These are phyloP conservation scores for Odontophorus gujanensis DNA, from an alignment of 2,113 vertebrate species.

Conservation along the genomic window DNA sequence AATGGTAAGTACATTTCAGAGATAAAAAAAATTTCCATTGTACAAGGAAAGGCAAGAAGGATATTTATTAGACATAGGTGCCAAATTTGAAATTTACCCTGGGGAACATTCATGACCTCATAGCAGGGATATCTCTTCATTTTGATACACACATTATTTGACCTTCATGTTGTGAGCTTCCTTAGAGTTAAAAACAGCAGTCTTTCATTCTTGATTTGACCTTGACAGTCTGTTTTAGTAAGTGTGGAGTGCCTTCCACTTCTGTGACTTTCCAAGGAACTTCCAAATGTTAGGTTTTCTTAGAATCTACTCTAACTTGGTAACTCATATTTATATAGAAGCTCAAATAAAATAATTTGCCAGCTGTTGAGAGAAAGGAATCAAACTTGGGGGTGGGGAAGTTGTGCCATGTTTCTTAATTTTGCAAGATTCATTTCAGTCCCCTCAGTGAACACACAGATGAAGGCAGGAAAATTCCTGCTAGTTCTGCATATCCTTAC, in stretches of 20 bases:
- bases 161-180: conserved; percentile 49
- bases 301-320: neutral
- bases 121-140: neutral
- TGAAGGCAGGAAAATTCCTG: neutral
- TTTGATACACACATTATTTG: neutral
- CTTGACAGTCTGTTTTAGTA: conserved; percentile 59
- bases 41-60: neutral
- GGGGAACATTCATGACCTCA: neutral
- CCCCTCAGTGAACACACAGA: neutral
- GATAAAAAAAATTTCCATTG: neutral
- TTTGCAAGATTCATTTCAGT: conserved; percentile 2
- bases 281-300: neutral
- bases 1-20: neutral
- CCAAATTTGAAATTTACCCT: neutral
- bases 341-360: neutral
- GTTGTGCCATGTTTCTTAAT: neutral
- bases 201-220: conserved; percentile 55
- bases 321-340: neutral
- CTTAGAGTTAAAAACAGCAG: neutral
- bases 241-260: neutral
- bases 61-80: neutral
- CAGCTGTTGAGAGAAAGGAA: neutral
- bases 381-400: neutral
- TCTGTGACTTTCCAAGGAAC: neutral
- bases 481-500: conserved; percentile 12